Evolutionary conservation across 2,888 invertebrate genomes (phyloP), one percentile per base, ranked within the genome.

Genomic region (Odontomyia ornata): DNA sequence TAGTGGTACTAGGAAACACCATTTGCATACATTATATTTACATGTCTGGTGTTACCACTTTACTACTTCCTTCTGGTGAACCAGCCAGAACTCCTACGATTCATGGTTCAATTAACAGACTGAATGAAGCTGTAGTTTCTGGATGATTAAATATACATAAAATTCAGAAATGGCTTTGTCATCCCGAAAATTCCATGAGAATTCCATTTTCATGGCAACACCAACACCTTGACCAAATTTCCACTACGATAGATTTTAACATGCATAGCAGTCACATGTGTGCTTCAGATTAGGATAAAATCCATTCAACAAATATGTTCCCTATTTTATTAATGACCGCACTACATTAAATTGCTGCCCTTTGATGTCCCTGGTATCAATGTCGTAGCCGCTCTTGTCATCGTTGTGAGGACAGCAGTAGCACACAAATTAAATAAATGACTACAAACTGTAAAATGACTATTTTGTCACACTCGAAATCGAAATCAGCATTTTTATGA

Each of bases 401-500:
- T 11, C 25, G 9, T 7, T 23, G 7, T 69, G 36, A 36, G 36
- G 36, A 36, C 18, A 23, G 18, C 11, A 69, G 30, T n/a, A 69
- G 13, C 46, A 25, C 27, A 69, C 21, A 69, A 69, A 69, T 46
- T 46, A 47, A 21, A 69, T 69, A 47, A 47, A 69, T 46, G 47
- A 47, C 69, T 30, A 25, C 21, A 15, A 69, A 27, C 47, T 69
- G 18, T 43, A n/a, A 15, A 64, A 30, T 21, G 43, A 27, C 69
- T n/a, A 46, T 69, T 69, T 47, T 47, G 69, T 46, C 46, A 69
- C 67, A 69, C 69, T 46, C 30, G 11, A 46, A 69, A 46, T 69
- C 47, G 47, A 69, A 69, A 21, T 7, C 46, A 25, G 47, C 46
- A 69, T 21, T 47, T 69, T 69, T 25, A 46, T 69, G 13, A 23